Conservation (phyloP, 2,797 vertebrate species). For the Triplophysa bombifrons region DNA sequence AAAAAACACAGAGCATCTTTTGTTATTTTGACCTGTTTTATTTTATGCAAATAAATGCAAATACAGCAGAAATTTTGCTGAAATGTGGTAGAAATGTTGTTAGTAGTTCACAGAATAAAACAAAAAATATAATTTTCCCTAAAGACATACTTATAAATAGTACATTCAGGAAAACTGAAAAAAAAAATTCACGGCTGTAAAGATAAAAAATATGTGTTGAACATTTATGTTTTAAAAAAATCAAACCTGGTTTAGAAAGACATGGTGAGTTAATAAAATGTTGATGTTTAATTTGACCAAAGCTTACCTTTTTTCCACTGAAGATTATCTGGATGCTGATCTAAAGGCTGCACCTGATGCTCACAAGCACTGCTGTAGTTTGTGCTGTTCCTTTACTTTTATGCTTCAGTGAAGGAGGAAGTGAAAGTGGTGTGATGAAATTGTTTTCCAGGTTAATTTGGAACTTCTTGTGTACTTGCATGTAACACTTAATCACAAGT, state of each 20-base stretch:
- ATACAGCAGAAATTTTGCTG: too few relatives aligned
- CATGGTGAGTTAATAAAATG: background rate
- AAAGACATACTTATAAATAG: too few relatives aligned
- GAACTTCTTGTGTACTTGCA: background rate
- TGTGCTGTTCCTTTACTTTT: slow-evolving; percentile 2
- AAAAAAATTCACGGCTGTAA: too few relatives aligned
- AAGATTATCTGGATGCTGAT: background rate
- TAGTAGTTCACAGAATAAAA: too few relatives aligned
- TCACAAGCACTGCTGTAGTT: slow-evolving; percentile 8
- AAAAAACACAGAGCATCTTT: too few relatives aligned
- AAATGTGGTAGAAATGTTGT: too few relatives aligned
- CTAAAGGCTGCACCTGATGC: background rate
- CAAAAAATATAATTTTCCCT: too few relatives aligned
- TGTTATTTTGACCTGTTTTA: too few relatives aligned
- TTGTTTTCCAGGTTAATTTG: slow-evolving; percentile 13
- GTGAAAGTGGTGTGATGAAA: slow-evolving; percentile 41
- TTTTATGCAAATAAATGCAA: too few relatives aligned
- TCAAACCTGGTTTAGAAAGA: background rate
- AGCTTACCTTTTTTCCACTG: slow-evolving; percentile 33
- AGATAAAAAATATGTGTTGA: too few relatives aligned
- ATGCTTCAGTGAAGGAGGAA: slow-evolving; percentile 42
- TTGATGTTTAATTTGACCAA: background rate
- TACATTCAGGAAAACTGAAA: too few relatives aligned
- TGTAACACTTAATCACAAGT: background rate
- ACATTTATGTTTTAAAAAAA: background rate